phyloP scores from a whole-genome alignment of 2,888 invertebrate species.

The Anorthoa munda region DNA sequence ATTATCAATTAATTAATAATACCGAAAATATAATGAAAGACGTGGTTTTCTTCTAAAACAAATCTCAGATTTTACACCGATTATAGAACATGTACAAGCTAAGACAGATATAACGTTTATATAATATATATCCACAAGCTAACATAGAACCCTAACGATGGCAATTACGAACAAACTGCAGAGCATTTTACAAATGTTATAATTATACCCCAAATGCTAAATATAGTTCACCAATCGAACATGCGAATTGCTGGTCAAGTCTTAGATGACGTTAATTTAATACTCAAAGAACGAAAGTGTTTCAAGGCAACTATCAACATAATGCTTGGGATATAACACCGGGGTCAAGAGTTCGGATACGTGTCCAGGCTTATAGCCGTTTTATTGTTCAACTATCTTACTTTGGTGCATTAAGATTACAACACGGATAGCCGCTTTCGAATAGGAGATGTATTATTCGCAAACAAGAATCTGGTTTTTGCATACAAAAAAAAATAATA shows the following conservation, averaged over 20 bases:
- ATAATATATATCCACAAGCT: neutral
- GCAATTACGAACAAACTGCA: slow-evolving; percentile 15
- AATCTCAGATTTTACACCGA: neutral
- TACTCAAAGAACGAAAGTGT: slow-evolving; percentile 81
- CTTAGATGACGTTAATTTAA: slow-evolving; percentile 73
- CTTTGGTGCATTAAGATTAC: slow-evolving; percentile 36
- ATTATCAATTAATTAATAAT: neutral
- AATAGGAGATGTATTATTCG: slow-evolving; percentile 19
- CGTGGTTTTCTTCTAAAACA: neutral
- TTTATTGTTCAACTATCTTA: slow-evolving; percentile 55
- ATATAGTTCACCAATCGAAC: slow-evolving; percentile 44
- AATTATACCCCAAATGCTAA: slow-evolving; percentile 40
- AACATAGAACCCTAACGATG: slow-evolving; percentile 3
- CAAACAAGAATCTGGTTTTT: slow-evolving; percentile 9
- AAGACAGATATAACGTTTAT: neutral
- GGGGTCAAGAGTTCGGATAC: slow-evolving; percentile 78
- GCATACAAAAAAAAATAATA: neutral
- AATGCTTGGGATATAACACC: slow-evolving; percentile 65
- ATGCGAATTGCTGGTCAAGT: slow-evolving; percentile 41
- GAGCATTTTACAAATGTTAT: slow-evolving; percentile 36
- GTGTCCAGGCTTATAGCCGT: slow-evolving; percentile 63
- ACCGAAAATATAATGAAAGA: too few species aligned
- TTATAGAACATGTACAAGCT: neutral
- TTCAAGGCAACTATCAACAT: slow-evolving; percentile 79
- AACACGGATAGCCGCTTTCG: slow-evolving; percentile 43